Conservation (phyloP, 2,888 invertebrate species). For the Zootermopsis nevadensis region DNA sequence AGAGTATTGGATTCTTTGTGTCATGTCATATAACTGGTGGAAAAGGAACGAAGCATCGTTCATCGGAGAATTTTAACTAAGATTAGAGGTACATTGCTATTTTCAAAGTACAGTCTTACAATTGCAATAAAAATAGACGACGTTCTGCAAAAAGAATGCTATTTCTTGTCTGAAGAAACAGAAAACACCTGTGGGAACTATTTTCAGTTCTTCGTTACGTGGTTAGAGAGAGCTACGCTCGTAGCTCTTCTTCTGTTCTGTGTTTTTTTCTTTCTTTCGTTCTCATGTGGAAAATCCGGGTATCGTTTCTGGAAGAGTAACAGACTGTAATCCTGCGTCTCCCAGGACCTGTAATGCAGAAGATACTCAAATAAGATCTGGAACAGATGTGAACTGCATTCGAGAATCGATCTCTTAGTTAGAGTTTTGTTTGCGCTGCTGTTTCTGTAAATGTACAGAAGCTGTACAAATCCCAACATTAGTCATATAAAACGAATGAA, state of each 20-base stretch:
- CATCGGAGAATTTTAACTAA: neutral
- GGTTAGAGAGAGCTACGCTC: neutral
- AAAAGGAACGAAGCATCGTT: neutral
- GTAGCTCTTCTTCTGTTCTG: neutral
- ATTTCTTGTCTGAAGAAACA: neutral
- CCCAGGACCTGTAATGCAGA: neutral
- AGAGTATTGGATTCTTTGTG: neutral
- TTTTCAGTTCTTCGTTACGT: neutral
- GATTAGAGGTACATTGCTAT: neutral
- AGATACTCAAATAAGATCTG: conserved; percentile 6
- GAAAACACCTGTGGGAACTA: conserved; percentile 8
- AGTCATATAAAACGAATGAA: too few species aligned
- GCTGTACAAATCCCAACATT: too few species aligned
- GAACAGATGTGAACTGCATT: neutral
- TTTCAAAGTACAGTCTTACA: neutral
- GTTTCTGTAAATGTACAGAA: neutral
- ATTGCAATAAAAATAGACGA: neutral
- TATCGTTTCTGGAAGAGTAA: neutral
- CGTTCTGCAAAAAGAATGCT: neutral
- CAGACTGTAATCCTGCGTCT: neutral
- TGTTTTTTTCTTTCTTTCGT: neutral
- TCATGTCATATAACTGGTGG: neutral
- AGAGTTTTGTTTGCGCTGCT: neutral
- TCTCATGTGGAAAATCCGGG: neutral
- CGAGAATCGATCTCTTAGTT: neutral